Base-by-base conservation (phyloP, 2,888 invertebrate species). In the Lymantria dispar region DNA sequence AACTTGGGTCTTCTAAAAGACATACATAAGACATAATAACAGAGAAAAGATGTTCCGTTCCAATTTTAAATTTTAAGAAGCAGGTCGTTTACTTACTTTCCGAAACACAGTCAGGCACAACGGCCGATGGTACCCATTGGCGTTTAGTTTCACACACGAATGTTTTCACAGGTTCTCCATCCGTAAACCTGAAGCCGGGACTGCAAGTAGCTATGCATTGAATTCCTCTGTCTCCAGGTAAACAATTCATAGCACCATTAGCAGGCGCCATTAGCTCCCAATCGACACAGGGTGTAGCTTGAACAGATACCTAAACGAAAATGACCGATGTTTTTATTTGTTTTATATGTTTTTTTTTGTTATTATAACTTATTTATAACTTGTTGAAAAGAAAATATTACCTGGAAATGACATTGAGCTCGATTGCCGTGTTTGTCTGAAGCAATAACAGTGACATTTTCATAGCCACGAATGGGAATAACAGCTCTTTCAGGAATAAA, bases 61-160 rank as follows among this genome's bases (percentile, higher is more conserved):
- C n/a, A 3, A 7, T 36, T 36, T 36, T 3, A 1, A 36, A 3
- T 36, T 2, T 11, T 36, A 36, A n/a, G n/a, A n/a, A 3, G 5
- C 7, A 33, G 3, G 38, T 38, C 13, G n/a, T 22, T 22, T 52
- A 82, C 90, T 80, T 81, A 96, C 95, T 96, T 93, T 98, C 97
- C 3, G 98, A 97, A 15, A 98, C 98, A 83, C 98, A 98, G 74
- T 98, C 98, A 0, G 98, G 98, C 15, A 98, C 98, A 43, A 98
- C 96, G 8, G 96, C 95, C 1, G 95, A 94, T 1, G 98, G 98
- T 9, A 94, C 92, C 98, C 98, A 98, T 53, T 95, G 93, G 45
- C 95, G 94, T 65, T 95, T 95, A 0, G 94, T 93, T 78, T 96
- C 95, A 74, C 98, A 98, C 1, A 95, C 93, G 80, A 97, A 98